Percentiles rank a stretch among this genome's conserved stretches.
phyloP scores from a whole-genome alignment of 2,888 invertebrate genomes.

The Auanema sp. region DNA sequence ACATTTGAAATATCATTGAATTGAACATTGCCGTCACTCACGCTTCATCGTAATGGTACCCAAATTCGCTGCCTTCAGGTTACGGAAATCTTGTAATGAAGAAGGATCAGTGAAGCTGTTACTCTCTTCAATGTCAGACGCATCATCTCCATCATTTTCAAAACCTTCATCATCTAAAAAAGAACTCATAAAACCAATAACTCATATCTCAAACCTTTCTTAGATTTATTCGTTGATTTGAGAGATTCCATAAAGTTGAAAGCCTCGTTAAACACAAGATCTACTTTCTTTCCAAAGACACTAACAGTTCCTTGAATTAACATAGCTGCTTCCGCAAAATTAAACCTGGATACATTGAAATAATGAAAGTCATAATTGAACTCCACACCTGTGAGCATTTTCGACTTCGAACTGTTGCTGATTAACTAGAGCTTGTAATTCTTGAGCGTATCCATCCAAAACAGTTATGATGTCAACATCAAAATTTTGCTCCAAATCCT shows the following conservation, averaged over 20 bases:
- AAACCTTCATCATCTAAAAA: constrained; percentile 16
- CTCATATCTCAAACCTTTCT: constrained; percentile 5
- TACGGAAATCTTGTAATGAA: constrained; percentile 6
- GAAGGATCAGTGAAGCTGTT: constrained; percentile 13
- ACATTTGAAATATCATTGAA: constrained; percentile 4
- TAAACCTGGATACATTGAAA: constrained; percentile 66
- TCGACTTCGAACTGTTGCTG: constrained; percentile 13
- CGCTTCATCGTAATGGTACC: constrained; percentile 11
- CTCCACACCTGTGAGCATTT: constrained; percentile 17
- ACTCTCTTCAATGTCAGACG: not conserved
- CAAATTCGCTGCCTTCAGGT: constrained; percentile 6
- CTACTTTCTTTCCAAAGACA: constrained; percentile 76
- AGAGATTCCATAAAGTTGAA: constrained; percentile 17
- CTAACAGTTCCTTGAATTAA: constrained; percentile 76
- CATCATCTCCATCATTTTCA: constrained; percentile 10
- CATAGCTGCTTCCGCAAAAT: constrained; percentile 79
- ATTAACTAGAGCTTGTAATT: constrained; percentile 9
- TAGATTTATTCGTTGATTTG: constrained; percentile 14
- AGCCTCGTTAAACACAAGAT: constrained; percentile 14
- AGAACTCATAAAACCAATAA: not conserved
- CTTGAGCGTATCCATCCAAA: constrained; percentile 11
- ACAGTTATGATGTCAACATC: constrained; percentile 22
- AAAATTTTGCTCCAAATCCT: constrained; percentile 35
- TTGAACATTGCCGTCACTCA: not conserved
- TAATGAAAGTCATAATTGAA: too few species aligned